Base-by-base conservation (phyloP, 2,888 invertebrate genomes). In the Chrysodeixis includens region DNA sequence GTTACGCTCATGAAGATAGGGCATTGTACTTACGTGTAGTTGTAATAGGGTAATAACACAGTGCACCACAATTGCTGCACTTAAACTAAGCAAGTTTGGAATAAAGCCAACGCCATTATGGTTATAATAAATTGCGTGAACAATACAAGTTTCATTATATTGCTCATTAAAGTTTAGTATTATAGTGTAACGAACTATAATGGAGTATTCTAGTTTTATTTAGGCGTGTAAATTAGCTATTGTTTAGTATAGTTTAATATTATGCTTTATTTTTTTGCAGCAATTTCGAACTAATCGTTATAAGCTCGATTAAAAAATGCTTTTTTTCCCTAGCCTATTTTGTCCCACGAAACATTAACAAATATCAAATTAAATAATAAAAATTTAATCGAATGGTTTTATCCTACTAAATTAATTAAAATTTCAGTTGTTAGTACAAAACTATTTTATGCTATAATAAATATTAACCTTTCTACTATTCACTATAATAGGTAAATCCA, bases 81-180 rank as follows among this genome's bases (percentile, higher is more conserved):
- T 76, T 66, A 62, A 66, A 66, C 58, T 70, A 57, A 75, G 66
- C 52, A 57, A 49, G 26, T 57, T 76, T 76, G 74, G 74, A 69
- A 30, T 22, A 55, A 30, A 62, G 74, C 74, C 74, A 75, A 69
- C 68, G 52, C 30, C 53, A 62, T 32, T 62, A 71, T 44, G 56
- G 6, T n/a, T 44, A 44, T 52, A 7, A 52, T 26, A 26, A 26
- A 52, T 26, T 52, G 6, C 7, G n/a, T 59, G 22, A n/a, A 71
- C 51, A 30, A 30, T 68, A 68, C 69, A 66, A 65, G 66, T 75
- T 62, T 66, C 51, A 66, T 20, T 46, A 57, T 74, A 60, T 60
- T 57, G 71, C 62, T 66, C 53, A 46, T 75, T 66, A 75, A 35
- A 26, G 35, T 56, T 61, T 75, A 56, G 62, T 69, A 74, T 69